A percentile compares a stretch with the other conserved stretches of the same genome.
Evolutionary conservation across 2,888 invertebrate species (phyloP).

Genomic region (Dicyrtoma fusca): DNA sequence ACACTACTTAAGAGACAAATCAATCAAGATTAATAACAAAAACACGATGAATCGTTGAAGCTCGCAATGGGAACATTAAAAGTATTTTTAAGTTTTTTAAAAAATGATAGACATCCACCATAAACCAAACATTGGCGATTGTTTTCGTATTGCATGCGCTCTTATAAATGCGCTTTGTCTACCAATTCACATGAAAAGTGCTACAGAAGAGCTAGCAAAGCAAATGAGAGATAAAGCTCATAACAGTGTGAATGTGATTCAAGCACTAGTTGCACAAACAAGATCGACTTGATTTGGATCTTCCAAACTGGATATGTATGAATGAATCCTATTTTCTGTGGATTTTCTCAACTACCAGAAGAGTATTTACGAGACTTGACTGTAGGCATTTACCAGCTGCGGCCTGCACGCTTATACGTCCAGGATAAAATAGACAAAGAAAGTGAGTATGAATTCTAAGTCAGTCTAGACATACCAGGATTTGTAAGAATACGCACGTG

Average conservation of each 20-base stretch:
- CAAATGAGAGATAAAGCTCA: too few relatives aligned
- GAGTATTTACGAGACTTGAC: background rate
- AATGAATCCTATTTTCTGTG: too few relatives aligned
- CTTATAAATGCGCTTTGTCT: background rate
- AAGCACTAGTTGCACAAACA: too few relatives aligned
- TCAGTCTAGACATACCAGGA: background rate
- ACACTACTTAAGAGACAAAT: slow-evolving; percentile 16
- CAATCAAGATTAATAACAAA: background rate
- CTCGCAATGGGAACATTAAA: background rate
- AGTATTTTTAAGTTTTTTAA: slow-evolving; percentile 8
- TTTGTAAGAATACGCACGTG: background rate
- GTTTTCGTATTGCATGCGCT: slow-evolving; percentile 25
- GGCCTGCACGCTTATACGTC: background rate
- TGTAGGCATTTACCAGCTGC: background rate
- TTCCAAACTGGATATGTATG: too few relatives aligned
- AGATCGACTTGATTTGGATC: too few relatives aligned
- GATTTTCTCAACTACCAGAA: too few relatives aligned
- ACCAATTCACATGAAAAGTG: background rate
- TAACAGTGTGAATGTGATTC: too few relatives aligned
- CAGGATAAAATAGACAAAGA: background rate
- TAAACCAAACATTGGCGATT: slow-evolving; percentile 10
- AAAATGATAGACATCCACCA: background rate
- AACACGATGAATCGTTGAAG: slow-evolving; percentile 8
- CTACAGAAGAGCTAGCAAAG: background rate
- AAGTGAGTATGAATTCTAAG: background rate